phyloP scores from a whole-genome alignment of 2,113 vertebrate species.

The Zosterops borbonicus region DNA sequence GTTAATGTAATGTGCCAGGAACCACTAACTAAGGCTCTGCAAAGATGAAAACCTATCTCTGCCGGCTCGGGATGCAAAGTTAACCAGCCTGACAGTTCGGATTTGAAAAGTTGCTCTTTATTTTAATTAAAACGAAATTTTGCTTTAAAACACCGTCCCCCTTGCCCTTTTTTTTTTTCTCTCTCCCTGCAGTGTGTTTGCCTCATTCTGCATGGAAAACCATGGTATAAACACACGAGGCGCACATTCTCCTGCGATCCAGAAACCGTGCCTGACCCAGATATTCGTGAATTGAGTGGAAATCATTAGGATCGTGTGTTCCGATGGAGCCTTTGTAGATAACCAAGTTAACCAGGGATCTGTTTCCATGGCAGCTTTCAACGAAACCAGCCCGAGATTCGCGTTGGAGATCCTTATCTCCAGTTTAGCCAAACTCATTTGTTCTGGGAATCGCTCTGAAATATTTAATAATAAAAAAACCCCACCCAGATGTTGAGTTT shows the following conservation, averaged over 20 bases:
- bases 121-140: slow-evolving; percentile 59
- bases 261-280: background rate
- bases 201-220: background rate
- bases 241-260: background rate
- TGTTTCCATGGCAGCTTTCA: slow-evolving; percentile 49
- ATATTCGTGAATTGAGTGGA: background rate
- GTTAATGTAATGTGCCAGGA: slow-evolving; percentile 81
- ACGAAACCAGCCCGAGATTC: background rate
- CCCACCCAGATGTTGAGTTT: background rate
- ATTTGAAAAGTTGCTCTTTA: slow-evolving; percentile 52
- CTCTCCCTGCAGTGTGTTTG: background rate
- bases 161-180: no score
- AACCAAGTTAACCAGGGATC: background rate
- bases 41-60: slow-evolving; percentile 74
- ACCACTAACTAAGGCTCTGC: slow-evolving; percentile 75
- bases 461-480: background rate
- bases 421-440: slow-evolving; percentile 19
- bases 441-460: background rate
- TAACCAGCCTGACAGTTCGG: slow-evolving; percentile 69
- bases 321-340: slow-evolving; percentile 28
- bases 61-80: slow-evolving; percentile 61
- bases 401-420: slow-evolving; percentile 6
- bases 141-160: background rate
- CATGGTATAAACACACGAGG: background rate
- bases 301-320: slow-evolving; percentile 27